Conservation (phyloP, 2,888 invertebrate species). For the Dolomedes plantarius region DNA sequence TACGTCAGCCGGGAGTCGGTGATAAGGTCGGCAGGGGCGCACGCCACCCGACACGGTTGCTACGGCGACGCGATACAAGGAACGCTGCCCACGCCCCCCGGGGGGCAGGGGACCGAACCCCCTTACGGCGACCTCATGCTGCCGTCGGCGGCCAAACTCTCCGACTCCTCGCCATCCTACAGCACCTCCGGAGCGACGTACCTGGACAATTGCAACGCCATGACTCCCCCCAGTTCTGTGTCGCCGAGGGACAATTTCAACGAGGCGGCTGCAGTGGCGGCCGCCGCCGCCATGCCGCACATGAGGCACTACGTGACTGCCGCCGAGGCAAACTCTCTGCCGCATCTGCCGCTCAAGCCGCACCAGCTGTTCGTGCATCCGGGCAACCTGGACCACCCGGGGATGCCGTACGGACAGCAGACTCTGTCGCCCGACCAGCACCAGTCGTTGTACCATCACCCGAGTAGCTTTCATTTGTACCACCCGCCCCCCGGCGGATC, state of each 20-base stretch:
- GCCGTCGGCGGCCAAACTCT: conserved; percentile 79
- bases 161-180: conserved; percentile 78
- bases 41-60: conserved; percentile 74
- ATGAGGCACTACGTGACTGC: conserved; percentile 65
- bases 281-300: conserved; percentile 67
- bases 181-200: conserved; percentile 79
- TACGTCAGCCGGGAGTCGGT: conserved; percentile 96
- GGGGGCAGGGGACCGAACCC: conserved; percentile 79
- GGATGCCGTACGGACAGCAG: conserved; percentile 81
- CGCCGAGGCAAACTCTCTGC: conserved; percentile 80
- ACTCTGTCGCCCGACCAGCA: conserved; percentile 83
- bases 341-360: conserved; percentile 89
- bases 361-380: conserved; percentile 86
- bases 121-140: conserved; percentile 77
- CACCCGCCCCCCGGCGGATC: conserved; percentile 80
- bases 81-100: conserved; percentile 92
- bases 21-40: conserved; percentile 87
- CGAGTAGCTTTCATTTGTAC: conserved; percentile 90
- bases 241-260: conserved; percentile 89
- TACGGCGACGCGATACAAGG: conserved; percentile 78
- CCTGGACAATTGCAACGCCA: conserved; percentile 82
- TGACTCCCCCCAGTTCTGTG: conserved; percentile 97
- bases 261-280: conserved; percentile 79
- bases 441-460: conserved; percentile 77
- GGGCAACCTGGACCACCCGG: conserved; percentile 81